Conservation (phyloP, 2,113 vertebrate species). For the Myiagra hebetior region DNA sequence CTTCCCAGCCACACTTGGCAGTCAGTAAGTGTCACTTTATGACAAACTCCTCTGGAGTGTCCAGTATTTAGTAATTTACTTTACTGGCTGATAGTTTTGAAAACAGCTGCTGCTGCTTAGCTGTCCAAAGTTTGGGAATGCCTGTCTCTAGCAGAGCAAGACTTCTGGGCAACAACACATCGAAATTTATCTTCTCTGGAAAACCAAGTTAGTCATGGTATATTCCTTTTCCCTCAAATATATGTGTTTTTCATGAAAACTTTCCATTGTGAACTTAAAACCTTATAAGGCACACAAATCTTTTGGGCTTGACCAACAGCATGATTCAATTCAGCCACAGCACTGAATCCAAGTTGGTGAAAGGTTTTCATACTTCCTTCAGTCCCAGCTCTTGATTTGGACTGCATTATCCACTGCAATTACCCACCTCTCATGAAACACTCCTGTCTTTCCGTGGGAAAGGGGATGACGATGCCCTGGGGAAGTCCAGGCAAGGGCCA, state of each 20-base stretch:
- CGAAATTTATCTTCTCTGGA: not conserved
- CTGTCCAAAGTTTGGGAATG: not conserved
- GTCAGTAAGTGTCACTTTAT: not conserved
- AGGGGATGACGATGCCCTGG: rapidly evolving
- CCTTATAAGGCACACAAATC: not conserved
- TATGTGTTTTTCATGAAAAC: not conserved
- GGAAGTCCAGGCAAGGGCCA: not conserved
- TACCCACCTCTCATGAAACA: not conserved
- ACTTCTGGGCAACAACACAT: not conserved
- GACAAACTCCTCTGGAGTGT: not conserved
- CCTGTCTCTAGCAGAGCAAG: not conserved
- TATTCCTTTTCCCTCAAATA: not conserved
- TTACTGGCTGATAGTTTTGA: not conserved
- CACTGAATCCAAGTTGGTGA: not conserved
- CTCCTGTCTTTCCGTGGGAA: not conserved
- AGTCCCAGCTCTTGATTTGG: not conserved
- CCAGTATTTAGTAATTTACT: not conserved
- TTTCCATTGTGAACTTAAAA: not conserved
- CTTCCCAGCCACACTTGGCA: not conserved
- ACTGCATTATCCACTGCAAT: not conserved
- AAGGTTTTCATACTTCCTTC: not conserved
- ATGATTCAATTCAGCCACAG: not conserved
- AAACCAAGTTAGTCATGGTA: not conserved
- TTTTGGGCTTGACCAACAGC: not conserved
- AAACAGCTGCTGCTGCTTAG: not conserved